phyloP scores from a whole-genome alignment of 1,140 invertebrate species.

The Camponotus floridanus region DNA sequence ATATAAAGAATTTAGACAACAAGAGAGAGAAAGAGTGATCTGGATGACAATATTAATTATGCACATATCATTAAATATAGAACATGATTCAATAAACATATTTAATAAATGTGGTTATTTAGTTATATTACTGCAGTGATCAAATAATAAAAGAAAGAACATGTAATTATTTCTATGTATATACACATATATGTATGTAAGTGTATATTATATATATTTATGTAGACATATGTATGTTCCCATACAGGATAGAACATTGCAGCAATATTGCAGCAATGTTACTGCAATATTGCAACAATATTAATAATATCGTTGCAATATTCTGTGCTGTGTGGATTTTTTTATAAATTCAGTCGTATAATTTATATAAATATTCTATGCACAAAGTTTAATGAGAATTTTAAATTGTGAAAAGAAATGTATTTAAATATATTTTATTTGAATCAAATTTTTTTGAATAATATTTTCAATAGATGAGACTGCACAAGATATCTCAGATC shows the following conservation, averaged over 20 bases:
- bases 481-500: neutral
- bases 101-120: slow-evolving; percentile 66
- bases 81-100: slow-evolving; percentile 3
- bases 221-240: slow-evolving; percentile 58
- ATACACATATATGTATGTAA: slow-evolving; percentile 20
- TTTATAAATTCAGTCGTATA: slow-evolving; percentile 74
- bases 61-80: slow-evolving; percentile 64
- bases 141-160: slow-evolving; percentile 59
- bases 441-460: slow-evolving; percentile 54
- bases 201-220: slow-evolving; percentile 60
- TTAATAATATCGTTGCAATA: no score
- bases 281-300: no score
- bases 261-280: no score
- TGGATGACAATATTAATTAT: slow-evolving; percentile 67
- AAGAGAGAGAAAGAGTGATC: neutral
- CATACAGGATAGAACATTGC: no score
- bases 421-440: slow-evolving; percentile 63
- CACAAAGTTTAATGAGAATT: slow-evolving; percentile 55
- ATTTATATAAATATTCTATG: slow-evolving; percentile 67
- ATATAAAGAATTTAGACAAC: slow-evolving; percentile 74
- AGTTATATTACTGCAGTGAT: slow-evolving; percentile 61
- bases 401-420: slow-evolving; percentile 62
- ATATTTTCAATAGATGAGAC: slow-evolving; percentile 24
- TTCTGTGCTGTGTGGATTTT: neutral
- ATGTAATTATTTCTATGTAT: no score